Percentiles rank a stretch among this genome's conserved stretches.
Evolutionary conservation across 2,113 vertebrate species (phyloP).

Genomic region (Potamarius usumacintae): DNA sequence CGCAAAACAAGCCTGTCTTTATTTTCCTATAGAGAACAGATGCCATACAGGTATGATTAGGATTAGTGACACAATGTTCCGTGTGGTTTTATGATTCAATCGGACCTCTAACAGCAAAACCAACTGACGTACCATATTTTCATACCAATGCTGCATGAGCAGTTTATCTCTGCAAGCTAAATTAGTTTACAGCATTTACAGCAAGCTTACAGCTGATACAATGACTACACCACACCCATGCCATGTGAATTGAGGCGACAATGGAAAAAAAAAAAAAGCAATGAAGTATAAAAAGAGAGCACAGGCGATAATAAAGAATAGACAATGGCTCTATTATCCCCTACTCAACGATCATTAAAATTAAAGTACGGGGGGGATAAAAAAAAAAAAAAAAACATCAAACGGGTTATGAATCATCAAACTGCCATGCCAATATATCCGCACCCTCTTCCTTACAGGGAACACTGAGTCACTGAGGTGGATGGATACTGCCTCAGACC

Average conservation of each 20-base stretch:
- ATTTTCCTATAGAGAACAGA: not conserved
- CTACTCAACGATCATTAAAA: not conserved
- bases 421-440: constrained; percentile 44
- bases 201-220: not conserved
- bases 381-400: not conserved
- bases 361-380: not conserved
- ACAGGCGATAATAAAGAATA: not conserved
- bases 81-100: not conserved
- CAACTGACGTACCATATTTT: not conserved
- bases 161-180: not conserved
- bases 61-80: not conserved
- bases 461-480: constrained; percentile 67
- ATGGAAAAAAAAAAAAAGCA: not conserved
- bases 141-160: not conserved
- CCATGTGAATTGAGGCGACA: not conserved
- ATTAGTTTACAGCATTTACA: not conserved
- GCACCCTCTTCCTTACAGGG: constrained; percentile 53
- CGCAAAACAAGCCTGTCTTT: not conserved
- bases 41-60: not conserved
- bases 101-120: not conserved
- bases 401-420: constrained; percentile 43
- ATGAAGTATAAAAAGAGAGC: not conserved
- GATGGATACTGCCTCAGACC: constrained; percentile 42
- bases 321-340: constrained; percentile 2
- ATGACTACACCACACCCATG: not conserved